A percentile compares a stretch with the other conserved stretches of the same genome.
Conservation (phyloP, 1,140 invertebrate genomes). For the Megalonaias nervosa region DNA sequence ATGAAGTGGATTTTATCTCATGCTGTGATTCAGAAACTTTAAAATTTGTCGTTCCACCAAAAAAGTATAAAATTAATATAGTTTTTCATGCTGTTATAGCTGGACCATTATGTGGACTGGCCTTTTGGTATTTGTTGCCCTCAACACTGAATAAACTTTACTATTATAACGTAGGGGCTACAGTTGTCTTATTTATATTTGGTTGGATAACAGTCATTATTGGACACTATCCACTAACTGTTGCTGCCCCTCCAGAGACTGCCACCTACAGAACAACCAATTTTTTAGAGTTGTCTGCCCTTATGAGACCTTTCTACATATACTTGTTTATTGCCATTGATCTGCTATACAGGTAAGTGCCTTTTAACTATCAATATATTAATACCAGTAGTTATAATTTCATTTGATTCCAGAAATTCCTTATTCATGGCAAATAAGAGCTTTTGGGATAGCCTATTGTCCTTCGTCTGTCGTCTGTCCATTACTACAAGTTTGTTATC, state of each 20-base stretch:
- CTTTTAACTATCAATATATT: too few relatives aligned
- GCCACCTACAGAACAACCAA: conserved; percentile 69
- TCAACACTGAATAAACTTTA: conserved; percentile 56
- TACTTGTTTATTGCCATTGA: conserved; percentile 57
- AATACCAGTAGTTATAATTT: too few relatives aligned
- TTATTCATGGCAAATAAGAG: too few relatives aligned
- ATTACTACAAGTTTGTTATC: too few relatives aligned
- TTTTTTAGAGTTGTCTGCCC: conserved; percentile 63
- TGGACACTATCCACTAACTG: conserved; percentile 68
- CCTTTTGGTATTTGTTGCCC: conserved; percentile 63
- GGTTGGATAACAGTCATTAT: conserved; percentile 69
- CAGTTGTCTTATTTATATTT: conserved; percentile 63
- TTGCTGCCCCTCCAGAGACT: conserved; percentile 68
- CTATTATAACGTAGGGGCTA: conserved; percentile 53
- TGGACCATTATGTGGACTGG: conserved; percentile 62
- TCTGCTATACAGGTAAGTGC: conserved; percentile 57
- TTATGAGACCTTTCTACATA: conserved; percentile 68
- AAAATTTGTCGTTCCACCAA: conserved; percentile 66
- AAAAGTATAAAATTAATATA: conserved; percentile 66
- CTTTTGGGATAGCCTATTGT: too few relatives aligned
- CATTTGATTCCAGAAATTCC: too few relatives aligned
- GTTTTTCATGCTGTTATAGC: conserved; percentile 64
- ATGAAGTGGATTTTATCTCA: conserved; percentile 67
- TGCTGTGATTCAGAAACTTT: conserved; percentile 66
- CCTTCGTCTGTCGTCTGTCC: too few relatives aligned